Evolutionary conservation across 35 echinoderm and acorn worm genomes (phyloP), one percentile per base, ranked within the genome.

Genomic region (Holothuria glaberrima): DNA sequence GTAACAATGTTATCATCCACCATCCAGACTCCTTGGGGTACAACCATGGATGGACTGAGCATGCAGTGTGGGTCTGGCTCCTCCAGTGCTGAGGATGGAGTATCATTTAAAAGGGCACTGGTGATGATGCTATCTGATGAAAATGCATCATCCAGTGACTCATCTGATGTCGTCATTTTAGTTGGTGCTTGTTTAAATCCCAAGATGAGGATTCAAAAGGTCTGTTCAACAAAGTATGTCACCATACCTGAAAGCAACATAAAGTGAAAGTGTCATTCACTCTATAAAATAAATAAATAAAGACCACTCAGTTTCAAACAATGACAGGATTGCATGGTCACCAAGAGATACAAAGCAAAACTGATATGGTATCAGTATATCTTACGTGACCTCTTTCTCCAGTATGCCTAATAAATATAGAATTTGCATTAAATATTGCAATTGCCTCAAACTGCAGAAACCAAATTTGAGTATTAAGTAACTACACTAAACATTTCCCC

Each of bases 41-140:
- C 85, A 5, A 86, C 79, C 72, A 92, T 73, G 17, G 91, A 92
- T 38, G 91, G 86, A 61, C 91, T 92, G 69, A 92, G 85, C 84
- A 92, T 81, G 52, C 83, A 92, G 48, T 92, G 91, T 25, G 91
- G 91, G 58, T 92, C 91, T 7, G 91, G 91, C 56, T 92, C 91
- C 58, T 88, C 91, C 74, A 92, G 38, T 6, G 91, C 91, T 12
- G 91, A 92, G 32, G 91, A 92, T 22, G 91, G 91, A 13, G 91
- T 92, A 82, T 92, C 85, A 46, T 88, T 88, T 84, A 92, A 76
- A 27, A 86, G 50, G 61, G 65, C 54, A 58, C 67, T 67, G 17
- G 84, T 52, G 48, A 87, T 87, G 20, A 87, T 84, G 59, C 80
- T 84, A 33, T 84, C 80, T 61, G 80, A 24, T 30, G 80, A 32